Evolutionary conservation across 2,888 invertebrate species (phyloP), one percentile per base, ranked within the genome.

Genomic region (Agapetus fuscipes): DNA sequence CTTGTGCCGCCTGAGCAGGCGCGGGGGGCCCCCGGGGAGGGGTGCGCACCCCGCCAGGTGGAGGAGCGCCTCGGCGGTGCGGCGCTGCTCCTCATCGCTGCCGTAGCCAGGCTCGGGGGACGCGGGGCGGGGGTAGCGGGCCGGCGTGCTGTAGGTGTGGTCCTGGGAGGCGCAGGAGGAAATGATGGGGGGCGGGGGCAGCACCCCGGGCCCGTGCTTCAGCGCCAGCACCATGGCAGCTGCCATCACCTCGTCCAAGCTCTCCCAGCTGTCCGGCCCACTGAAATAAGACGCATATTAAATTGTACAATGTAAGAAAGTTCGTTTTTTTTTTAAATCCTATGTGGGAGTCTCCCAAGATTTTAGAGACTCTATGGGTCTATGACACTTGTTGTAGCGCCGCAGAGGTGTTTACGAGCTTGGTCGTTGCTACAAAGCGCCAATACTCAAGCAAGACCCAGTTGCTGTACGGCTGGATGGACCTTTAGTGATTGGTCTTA

Each of bases 101-200:
- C 36, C 44, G 12, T 45, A 42, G 3, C 41, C 45, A 3, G 48
- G 40, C 32, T 45, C 44, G 13, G 48, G 48, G n/a, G 48, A 45
- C 6, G 39, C 48, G 45, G 31, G 10, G n/a, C n/a, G n/a, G n/a
- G n/a, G n/a, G n/a, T n/a, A n/a, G n/a, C n/a, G n/a, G n/a, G 40
- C 45, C 10, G 45, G 71, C 44, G 78, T 78, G 54, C 88, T 89
- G 66, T 93, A 94, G 36, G 90, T 90, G 64, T 94, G 93, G 71
- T 94, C 94, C 64, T 89, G 88, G 62, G 88, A 89, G 1, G 90
- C 88, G 53, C 85, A 86, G 37, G 83, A 82, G 3, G 89, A 90
- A 52, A 89, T 87, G 49, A 90, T 80, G 52, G 68, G 59, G 54
- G 66, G 66, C n/a, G 46, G 42, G 3, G 33, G 40, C 11, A 69